A percentile compares a stretch with the other conserved stretches of the same genome.
Conservation (phyloP, 2,888 invertebrate genomes). For the Sarcophaga rosellei region DNA sequence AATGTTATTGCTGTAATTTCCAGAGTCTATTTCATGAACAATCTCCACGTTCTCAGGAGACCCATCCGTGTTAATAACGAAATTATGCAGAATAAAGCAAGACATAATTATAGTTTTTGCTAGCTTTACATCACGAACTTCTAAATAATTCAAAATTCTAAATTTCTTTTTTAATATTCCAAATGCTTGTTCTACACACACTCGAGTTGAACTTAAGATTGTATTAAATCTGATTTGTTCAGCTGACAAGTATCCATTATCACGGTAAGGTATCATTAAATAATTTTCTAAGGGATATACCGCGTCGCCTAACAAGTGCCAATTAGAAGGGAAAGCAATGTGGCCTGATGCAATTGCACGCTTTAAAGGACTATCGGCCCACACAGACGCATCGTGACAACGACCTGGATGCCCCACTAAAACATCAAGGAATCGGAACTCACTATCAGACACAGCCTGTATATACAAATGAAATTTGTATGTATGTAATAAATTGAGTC, state of each 20-base stretch:
- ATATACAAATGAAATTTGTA: conserved; percentile 18
- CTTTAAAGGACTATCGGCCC: too few species aligned
- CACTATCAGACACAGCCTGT: conserved; percentile 18
- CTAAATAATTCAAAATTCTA: background rate
- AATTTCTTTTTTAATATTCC: conserved; percentile 15
- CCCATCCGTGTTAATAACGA: conserved; percentile 13
- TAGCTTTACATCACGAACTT: conserved; percentile 6
- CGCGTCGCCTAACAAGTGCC: conserved; percentile 11
- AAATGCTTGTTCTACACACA: conserved; percentile 9
- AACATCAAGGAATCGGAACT: too few species aligned
- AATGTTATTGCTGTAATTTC: conserved; percentile 7
- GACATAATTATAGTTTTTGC: conserved; percentile 17
- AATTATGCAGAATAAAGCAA: conserved; percentile 25
- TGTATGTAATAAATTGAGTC: background rate
- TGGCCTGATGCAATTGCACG: background rate
- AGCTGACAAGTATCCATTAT: conserved; percentile 13
- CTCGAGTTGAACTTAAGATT: conserved; percentile 6
- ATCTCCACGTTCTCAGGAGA: conserved; percentile 9
- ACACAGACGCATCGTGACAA: too few species aligned
- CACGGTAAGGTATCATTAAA: conserved; percentile 13
- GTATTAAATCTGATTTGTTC: conserved; percentile 19
- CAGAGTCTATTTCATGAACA: conserved; percentile 7
- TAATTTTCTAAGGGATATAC: conserved; percentile 18
- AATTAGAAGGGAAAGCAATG: background rate
- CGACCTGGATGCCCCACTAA: too few species aligned